These are phyloP conservation scores for Margaritifera margaritifera DNA, from an alignment of 2,888 invertebrate species.

Conservation along the genomic window DNA sequence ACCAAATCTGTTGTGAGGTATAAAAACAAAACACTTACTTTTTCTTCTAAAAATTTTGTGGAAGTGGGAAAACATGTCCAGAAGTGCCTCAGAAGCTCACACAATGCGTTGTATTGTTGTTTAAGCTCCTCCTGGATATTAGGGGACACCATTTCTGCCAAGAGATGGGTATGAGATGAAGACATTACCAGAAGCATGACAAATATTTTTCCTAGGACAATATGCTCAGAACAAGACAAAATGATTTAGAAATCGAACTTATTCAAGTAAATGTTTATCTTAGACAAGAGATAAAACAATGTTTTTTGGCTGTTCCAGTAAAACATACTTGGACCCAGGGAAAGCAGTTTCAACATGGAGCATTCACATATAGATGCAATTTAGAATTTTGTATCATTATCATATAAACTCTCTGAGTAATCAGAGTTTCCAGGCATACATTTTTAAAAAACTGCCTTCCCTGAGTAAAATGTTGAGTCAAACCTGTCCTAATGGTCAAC, in stretches of 20 bases:
- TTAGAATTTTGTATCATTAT: no score
- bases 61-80: slow-evolving; percentile 93
- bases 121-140: slow-evolving; percentile 85
- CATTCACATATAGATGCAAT: no score
- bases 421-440: no score
- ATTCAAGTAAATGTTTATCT: neutral
- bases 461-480: no score
- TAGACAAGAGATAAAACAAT: no score
- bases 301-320: no score
- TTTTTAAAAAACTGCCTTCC: no score
- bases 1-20: neutral
- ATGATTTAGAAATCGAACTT: neutral
- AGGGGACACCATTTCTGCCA: slow-evolving; percentile 83
- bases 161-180: slow-evolving; percentile 6
- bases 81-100: slow-evolving; percentile 93
- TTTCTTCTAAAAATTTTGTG: slow-evolving; percentile 82
- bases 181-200: neutral
- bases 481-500: no score
- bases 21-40: slow-evolving; percentile 64
- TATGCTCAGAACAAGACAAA: neutral
- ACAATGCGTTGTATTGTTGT: slow-evolving; percentile 87
- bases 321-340: no score
- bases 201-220: neutral
- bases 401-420: no score
- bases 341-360: no score